Conservation (phyloP, 2,888 invertebrate species). For the Campoplex nolae region DNA sequence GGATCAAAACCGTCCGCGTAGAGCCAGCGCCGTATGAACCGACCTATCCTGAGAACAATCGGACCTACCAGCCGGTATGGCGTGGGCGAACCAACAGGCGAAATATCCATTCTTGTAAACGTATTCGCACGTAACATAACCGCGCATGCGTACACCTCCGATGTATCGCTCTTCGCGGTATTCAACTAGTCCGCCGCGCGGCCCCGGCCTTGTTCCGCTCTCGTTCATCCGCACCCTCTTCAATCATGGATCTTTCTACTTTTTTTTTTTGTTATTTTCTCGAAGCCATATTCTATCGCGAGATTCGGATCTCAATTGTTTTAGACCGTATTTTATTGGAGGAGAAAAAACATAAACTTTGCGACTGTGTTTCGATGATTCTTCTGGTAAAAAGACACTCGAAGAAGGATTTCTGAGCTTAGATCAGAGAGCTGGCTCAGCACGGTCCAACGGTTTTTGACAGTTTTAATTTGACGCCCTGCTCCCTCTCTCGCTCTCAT, state of each 20-base stretch:
- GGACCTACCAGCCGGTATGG: constrained; percentile 79
- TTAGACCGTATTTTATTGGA: neutral
- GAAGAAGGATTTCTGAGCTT: neutral
- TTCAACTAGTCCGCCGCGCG: constrained; percentile 12
- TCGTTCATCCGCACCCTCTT: neutral
- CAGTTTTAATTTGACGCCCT: constrained; percentile 17
- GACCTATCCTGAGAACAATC: constrained; percentile 82
- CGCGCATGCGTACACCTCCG: neutral
- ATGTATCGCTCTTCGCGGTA: neutral
- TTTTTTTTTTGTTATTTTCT: neutral
- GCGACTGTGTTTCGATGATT: too few species aligned
- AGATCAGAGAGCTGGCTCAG: neutral
- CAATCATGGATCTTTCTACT: neutral
- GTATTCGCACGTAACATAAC: neutral
- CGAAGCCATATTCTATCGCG: too few species aligned
- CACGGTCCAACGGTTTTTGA: constrained; percentile 18
- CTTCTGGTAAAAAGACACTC: neutral
- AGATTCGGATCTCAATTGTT: neutral
- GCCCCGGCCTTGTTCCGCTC: constrained; percentile 33
- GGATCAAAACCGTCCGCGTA: constrained; percentile 25
- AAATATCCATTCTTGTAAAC: constrained; percentile 78
- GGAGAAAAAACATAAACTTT: neutral
- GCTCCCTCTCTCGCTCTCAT: neutral
- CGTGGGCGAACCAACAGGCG: constrained; percentile 79
- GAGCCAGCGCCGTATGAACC: constrained; percentile 1